Base-by-base conservation (phyloP, 1,140 invertebrate species). In the Cyclargus thomasi region DNA sequence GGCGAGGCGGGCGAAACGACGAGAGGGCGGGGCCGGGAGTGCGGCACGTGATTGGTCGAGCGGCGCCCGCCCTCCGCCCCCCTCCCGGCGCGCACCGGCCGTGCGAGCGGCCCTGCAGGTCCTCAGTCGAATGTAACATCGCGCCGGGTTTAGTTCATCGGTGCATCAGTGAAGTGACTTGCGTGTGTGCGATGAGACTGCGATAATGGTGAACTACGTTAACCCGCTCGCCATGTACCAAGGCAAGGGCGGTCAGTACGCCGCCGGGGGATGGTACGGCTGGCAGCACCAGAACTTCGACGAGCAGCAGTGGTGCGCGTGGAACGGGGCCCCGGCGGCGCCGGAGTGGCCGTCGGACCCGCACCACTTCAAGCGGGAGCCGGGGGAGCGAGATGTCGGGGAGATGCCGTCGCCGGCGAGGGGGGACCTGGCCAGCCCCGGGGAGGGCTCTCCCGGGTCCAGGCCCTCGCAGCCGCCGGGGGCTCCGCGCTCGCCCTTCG, bases 401-500 rank as follows among this genome's bases (percentile, higher is more conserved):
- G 93, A 94, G 11, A 93, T 94, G 67, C 94, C 94, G 11, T 93
- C 92, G 0, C 91, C 93, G 10, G 94, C 93, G 59, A 92, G 92
- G 1, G 94, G 93, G 72, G 94, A 95, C 71, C 86, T 94, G 72
- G 94, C 93, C 36, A 95, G 93, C 79, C 94, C 94, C 0, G 92
- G 93, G 16, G 92, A 91, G 68, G 90, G 90, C 20, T 90, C 88
- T 5, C 86, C 81, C 1, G 90, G 87, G 4, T 88, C 91, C 6
- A 70, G 88, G 63, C 87, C 90, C 0, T 88, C 91, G 21, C 91
- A 92, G 70, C 80, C 83, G 78, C 95, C 95, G 16, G 91, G 93
- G 7, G 93, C 94, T 1, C 93, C 93, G 16, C 91, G 95, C 16
- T 95, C 95, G 64, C 96, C 96, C 0, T 97, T 94, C 81, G 96